Conservation (phyloP, 2,797 vertebrate genomes). For the Pteronotus mesoamericanus region DNA sequence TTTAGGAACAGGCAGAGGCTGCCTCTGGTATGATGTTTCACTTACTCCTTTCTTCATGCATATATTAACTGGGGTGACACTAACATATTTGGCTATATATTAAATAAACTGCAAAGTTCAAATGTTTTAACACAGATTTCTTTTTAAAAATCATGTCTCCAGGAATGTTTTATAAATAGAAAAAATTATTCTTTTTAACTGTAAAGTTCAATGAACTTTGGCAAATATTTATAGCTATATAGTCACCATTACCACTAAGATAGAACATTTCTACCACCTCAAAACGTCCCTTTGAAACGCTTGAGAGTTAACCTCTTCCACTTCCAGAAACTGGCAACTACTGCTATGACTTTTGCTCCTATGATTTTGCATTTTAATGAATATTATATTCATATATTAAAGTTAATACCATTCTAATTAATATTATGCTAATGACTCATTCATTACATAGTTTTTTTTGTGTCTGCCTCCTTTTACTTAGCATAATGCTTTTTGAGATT, state of each 20-base stretch:
- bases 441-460: not conserved
- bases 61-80: not conserved
- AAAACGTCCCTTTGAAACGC: not conserved
- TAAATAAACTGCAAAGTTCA: not conserved
- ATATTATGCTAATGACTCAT: not conserved
- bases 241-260: not conserved
- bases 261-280: not conserved
- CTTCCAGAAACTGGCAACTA: not conserved
- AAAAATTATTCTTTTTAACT: not conserved
- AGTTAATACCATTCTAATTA: not conserved
- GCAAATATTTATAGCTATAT: not conserved
- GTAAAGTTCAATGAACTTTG: not conserved
- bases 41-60: not conserved
- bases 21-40: not conserved
- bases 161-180: not conserved
- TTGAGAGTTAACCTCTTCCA: not conserved
- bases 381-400: not conserved
- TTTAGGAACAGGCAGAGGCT: not conserved
- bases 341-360: not conserved
- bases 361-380: not conserved
- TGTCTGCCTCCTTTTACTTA: not conserved
- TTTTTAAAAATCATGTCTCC: not conserved
- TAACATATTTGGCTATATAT: not conserved
- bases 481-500: not conserved
- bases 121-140: not conserved